A percentile compares a stretch with the other conserved stretches of the same genome.
phyloP scores from a whole-genome alignment of 2,113 vertebrate species.

The Passer domesticus region DNA sequence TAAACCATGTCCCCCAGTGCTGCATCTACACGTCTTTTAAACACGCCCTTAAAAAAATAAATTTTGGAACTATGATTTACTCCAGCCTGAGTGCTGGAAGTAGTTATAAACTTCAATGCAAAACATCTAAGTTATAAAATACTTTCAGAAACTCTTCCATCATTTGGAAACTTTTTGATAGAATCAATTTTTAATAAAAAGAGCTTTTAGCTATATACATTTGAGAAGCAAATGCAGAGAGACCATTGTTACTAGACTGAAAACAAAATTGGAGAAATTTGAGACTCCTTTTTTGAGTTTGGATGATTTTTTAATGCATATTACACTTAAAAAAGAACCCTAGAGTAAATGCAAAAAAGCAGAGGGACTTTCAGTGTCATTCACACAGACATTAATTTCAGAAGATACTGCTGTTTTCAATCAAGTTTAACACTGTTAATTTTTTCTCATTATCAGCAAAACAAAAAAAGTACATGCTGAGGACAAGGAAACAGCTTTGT shows the following conservation, averaged over 20 bases:
- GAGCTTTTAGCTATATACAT: not conserved
- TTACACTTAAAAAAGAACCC: not conserved
- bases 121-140: not conserved
- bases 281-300: not conserved
- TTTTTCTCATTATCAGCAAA: conserved; percentile 58
- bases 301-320: not conserved
- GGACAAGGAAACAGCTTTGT: conserved; percentile 36
- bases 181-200: conserved; percentile 16
- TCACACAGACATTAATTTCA: not conserved
- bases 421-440: conserved; percentile 22
- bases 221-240: not conserved
- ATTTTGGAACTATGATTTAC: not conserved
- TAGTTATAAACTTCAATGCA: not conserved
- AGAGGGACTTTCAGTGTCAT: not conserved
- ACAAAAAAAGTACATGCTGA: conserved; percentile 32
- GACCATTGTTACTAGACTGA: not conserved
- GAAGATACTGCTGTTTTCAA: conserved; percentile 7
- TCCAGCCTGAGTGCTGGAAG: not conserved
- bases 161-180: not conserved
- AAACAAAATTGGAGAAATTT: not conserved
- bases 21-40: not conserved
- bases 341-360: not conserved
- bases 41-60: not conserved
- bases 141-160: not conserved
- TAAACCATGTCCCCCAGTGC: not conserved